These are phyloP conservation scores for Dasyurus viverrinus DNA, from an alignment of 2,113 vertebrate genomes.

Conservation along the genomic window DNA sequence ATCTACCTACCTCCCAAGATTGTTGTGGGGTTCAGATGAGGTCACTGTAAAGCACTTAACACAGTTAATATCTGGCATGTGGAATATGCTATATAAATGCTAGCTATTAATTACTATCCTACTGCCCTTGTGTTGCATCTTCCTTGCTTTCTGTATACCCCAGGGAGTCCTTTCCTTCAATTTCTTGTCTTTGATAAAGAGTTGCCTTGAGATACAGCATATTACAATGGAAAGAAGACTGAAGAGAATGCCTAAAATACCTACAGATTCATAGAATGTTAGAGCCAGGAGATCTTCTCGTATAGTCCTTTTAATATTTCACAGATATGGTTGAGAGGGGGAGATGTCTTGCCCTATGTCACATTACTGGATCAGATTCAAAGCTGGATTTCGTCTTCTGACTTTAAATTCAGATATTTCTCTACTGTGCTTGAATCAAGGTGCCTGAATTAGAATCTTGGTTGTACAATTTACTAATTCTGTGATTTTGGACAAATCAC, in stretches of 20 bases:
- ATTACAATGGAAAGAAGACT: neutral
- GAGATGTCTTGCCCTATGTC: neutral
- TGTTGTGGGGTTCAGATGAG: neutral
- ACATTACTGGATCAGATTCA: neutral
- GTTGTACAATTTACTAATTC: neutral
- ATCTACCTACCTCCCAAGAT: neutral
- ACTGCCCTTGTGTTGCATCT: neutral
- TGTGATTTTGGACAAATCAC: neutral
- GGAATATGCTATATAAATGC: neutral
- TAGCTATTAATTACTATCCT: neutral
- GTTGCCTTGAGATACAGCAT: neutral
- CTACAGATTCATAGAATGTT: neutral
- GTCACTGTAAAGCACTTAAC: neutral
- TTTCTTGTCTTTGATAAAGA: neutral
- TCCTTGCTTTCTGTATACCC: neutral
- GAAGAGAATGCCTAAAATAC: neutral
- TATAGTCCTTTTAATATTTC: neutral
- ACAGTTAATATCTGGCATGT: neutral
- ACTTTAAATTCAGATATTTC: neutral
- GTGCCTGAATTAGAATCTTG: neutral
- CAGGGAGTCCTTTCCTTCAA: neutral
- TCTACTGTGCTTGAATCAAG: neutral
- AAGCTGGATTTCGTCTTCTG: neutral
- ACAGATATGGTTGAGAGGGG: neutral
- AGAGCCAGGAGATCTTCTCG: neutral